phyloP scores from a whole-genome alignment of 1,140 invertebrate genomes.

The Anastatus disparis region DNA sequence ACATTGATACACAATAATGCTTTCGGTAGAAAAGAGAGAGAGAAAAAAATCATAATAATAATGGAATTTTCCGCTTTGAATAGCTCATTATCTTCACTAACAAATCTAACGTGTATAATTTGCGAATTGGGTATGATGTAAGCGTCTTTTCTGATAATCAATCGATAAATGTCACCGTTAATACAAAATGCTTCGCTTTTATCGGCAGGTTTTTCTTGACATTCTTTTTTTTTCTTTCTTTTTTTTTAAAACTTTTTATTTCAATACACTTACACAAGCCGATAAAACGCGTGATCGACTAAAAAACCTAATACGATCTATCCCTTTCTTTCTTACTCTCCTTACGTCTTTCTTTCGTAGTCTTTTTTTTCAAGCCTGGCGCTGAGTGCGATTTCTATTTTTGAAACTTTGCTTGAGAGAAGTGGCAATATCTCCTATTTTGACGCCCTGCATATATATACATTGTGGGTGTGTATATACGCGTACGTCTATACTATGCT shows the following conservation, averaged over 20 bases:
- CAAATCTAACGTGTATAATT: conserved; percentile 14
- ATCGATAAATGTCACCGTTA: conserved; percentile 6
- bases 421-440: conserved; percentile 34
- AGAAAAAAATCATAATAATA: background rate
- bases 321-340: background rate
- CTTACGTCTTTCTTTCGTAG: background rate
- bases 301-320: background rate
- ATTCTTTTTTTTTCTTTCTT: background rate
- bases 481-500: no score
- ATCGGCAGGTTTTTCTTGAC: background rate
- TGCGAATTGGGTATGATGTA: conserved; percentile 9
- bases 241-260: no score
- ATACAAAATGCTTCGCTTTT: conserved; percentile 1
- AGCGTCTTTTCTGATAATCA: conserved; percentile 1
- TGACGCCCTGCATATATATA: no score
- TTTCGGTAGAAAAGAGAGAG: background rate
- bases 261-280: no score
- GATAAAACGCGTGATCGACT: conserved; percentile 10
- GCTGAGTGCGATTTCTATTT: conserved; percentile 33
- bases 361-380: conserved; percentile 18
- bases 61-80: conserved; percentile 5
- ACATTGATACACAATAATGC: no score
- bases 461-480: no score
- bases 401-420: background rate
- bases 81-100: background rate